A percentile compares a stretch with the other conserved stretches of the same genome.
Evolutionary conservation across 2,113 vertebrate species (phyloP).

Genomic region (Prunella himalayana): DNA sequence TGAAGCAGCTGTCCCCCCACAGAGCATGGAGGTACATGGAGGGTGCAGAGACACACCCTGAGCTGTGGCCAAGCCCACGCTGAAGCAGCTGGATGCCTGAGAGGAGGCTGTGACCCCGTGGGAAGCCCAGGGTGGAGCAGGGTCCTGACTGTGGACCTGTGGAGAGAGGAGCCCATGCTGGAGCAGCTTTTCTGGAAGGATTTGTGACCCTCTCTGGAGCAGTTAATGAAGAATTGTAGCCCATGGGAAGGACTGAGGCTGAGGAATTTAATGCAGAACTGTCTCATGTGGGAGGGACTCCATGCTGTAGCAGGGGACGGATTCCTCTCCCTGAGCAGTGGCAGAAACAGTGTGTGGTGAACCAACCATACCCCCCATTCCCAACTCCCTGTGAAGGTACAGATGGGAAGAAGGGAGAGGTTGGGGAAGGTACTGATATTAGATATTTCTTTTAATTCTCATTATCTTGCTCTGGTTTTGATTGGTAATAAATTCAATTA

Average conservation of each 20-base stretch:
- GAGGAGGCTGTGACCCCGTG: background rate
- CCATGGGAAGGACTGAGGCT: background rate
- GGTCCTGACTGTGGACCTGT: background rate
- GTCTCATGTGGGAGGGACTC: background rate
- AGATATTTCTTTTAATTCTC: background rate
- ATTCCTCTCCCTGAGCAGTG: background rate
- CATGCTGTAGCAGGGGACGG: background rate
- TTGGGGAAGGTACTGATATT: background rate
- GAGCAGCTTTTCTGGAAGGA: background rate
- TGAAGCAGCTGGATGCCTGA: background rate
- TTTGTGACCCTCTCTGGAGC: background rate
- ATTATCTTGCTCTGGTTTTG: background rate
- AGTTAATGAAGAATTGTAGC: background rate
- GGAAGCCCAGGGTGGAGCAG: background rate
- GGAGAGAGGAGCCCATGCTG: background rate
- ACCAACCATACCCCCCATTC: background rate
- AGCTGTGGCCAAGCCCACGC: fast-evolving
- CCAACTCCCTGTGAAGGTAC: background rate
- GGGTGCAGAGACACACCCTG: background rate
- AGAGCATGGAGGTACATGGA: background rate
- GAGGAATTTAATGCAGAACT: background rate
- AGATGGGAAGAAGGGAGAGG: background rate
- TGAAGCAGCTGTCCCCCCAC: background rate
- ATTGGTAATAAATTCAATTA: background rate
- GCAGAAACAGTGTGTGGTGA: background rate